Base-by-base conservation (phyloP, 2,888 invertebrate species). In the Limnephilus lunatus region DNA sequence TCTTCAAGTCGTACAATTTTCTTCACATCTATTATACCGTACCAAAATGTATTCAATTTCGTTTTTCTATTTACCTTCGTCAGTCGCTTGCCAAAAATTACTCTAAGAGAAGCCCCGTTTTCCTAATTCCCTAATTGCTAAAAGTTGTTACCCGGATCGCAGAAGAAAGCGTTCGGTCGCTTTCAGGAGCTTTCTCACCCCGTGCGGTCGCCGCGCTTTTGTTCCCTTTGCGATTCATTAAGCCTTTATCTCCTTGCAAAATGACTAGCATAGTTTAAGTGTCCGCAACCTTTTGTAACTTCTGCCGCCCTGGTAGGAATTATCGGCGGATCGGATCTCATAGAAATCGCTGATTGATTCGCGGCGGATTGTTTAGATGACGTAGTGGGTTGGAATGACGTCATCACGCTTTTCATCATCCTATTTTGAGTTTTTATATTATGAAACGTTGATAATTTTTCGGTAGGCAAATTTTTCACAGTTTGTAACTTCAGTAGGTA, bases 251-350 rank as follows among this genome's bases (percentile, higher is more conserved):
- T 48, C n/a, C 19, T 39, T 80, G 44, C 81, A 82, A 91, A 89
- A 89, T 89, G 90, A 86, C 92, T 80, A 48, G 90, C 92, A 30
- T 85, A 81, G 81, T 81, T 89, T 39, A 89, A 89, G 68, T 39
- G 90, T 80, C 31, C 39, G 39, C 81, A 86, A 30, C 68, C 31
- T 87, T 86, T 81, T 31, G 81, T 44, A 81, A 35, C 25, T 44
- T 81, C 12, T 68, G 25, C 85, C n/a, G 35, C 25, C 85, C 81
- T 81, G n/a, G 30, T 81, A 25, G 32, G 35, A 81, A 32, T 81
- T 89, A 89, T 89, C 88, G 68, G 25, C 25, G 25, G n/a, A 44
- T 89, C 87, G 3, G 87, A 31, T 68, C 32, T 31, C 81, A 87
- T 89, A 89, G 68, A 89, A 68, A 68, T 53, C 19, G 68, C 35